These are phyloP conservation scores for Brachionus calyciflorus DNA, from an alignment of 1,140 invertebrate species.

Conservation along the genomic window DNA sequence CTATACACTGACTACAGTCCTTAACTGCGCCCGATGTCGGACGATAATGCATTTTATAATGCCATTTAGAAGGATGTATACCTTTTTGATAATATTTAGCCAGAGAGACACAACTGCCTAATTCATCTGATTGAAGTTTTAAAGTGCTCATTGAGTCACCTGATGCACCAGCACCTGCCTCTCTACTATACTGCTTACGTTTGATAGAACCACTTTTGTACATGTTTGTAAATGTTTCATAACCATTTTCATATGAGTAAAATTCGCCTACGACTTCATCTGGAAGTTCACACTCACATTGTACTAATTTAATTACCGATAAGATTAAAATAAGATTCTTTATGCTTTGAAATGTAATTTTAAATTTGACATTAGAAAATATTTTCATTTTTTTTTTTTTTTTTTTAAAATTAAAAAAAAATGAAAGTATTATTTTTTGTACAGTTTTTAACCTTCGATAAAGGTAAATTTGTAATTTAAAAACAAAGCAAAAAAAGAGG, in stretches of 20 bases:
- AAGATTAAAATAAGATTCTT: no score
- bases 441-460: no score
- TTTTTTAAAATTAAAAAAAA: no score
- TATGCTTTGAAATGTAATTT: no score
- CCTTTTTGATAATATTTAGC: constrained; percentile 38
- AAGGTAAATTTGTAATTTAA: no score
- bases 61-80: constrained; percentile 43
- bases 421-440: no score
- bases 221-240: constrained; percentile 31
- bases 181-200: constrained; percentile 31
- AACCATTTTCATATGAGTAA: constrained; percentile 45
- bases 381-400: no score
- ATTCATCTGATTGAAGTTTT: constrained; percentile 10
- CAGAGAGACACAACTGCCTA: background rate
- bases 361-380: no score
- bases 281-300: constrained; percentile 20
- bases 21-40: constrained; percentile 38
- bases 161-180: constrained; percentile 43
- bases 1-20: constrained; percentile 41
- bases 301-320: background rate
- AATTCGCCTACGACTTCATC: constrained; percentile 45
- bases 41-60: constrained; percentile 46
- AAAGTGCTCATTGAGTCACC: constrained; percentile 33
- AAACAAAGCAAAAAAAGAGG: no score
- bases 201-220: constrained; percentile 4